Evolutionary conservation across 2,888 invertebrate genomes (phyloP), one percentile per base, ranked within the genome.

Genomic region (Antitype chi): DNA sequence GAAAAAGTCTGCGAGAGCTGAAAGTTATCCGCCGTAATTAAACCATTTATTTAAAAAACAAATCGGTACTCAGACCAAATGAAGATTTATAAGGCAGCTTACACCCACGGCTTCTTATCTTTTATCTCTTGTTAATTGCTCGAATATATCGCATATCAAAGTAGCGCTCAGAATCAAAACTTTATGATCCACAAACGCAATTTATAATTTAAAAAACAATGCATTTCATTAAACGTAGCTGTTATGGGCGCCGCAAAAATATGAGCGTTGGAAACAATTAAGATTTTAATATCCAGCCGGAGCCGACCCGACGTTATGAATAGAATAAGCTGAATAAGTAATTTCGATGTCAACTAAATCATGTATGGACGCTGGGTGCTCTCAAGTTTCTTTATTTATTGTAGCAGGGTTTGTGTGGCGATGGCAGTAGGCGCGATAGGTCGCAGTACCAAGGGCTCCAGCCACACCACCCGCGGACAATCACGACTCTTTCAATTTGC

Each of bases 261-360:
- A 94, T 92, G 90, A 88, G 89, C 89, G 89, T 90, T 91, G 91
- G 91, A 93, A 94, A 94, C 95, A 94, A 95, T 95, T 94, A 94
- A 90, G 90, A 89, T 91, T 92, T 93, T 90, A 92, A 92, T 92
- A 76, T 76, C 70, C 63, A n/a, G 78, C 63, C 49, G 47, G 25
- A 52, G 64, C 60, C 32, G 64, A 25, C 23, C 76, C 78, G 73
- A 87, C 84, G 88, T 85, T 82, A 78, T 86, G 83, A 83, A 88
- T 86, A 82, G 88, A 87, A 88, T 88, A 88, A 80, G 81, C 73
- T 89, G 84, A 89, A 90, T 92, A 89, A 93, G 91, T 92, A 92
- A 94, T 92, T 89, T 87, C 82, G 81, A 85, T 91, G 91, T 92
- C 92, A 88, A 86, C 88, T 93, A 91, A 93, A 93, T 93, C 92